phyloP scores from a whole-genome alignment of 2,797 vertebrate genomes.

The Dallia pectoralis region DNA sequence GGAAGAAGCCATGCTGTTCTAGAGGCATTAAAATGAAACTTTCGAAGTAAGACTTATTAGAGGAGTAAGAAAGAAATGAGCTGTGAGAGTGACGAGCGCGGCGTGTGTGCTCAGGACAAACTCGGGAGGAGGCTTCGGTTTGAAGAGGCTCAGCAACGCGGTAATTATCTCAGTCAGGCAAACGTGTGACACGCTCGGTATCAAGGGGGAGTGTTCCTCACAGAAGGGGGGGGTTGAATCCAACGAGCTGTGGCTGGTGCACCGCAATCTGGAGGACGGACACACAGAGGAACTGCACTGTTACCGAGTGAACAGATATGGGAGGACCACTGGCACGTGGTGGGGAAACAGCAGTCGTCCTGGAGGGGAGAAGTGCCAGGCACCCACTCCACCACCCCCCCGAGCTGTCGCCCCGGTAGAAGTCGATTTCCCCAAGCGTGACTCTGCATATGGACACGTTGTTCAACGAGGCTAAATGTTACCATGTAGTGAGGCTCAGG shows the following conservation, averaged over 20 bases:
- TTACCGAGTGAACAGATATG: neutral
- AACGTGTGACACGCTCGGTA: neutral
- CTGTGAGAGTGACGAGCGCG: neutral
- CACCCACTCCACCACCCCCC: neutral
- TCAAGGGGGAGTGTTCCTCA: neutral
- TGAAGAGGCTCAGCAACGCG: neutral
- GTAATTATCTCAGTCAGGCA: neutral
- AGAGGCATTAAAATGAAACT: slow-evolving; percentile 22
- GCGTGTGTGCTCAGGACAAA: neutral
- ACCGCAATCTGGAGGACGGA: neutral
- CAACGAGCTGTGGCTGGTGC: neutral
- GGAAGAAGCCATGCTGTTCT: slow-evolving; percentile 13
- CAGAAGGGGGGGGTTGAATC: neutral
- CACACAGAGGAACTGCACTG: neutral
- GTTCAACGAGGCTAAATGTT: neutral
- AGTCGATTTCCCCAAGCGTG: too few species aligned
- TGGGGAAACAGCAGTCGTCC: neutral
- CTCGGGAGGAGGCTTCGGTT: neutral
- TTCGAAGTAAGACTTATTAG: neutral
- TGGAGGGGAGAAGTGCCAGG: neutral
- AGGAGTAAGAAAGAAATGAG: neutral
- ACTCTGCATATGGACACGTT: neutral
- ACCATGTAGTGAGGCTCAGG: neutral
- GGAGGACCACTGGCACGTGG: too few species aligned
- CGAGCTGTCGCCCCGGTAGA: too few species aligned